Evolutionary conservation across 1,140 invertebrate genomes (phyloP), one percentile per base, ranked within the genome.

Genomic region (Trachymyrmex septentrionalis): DNA sequence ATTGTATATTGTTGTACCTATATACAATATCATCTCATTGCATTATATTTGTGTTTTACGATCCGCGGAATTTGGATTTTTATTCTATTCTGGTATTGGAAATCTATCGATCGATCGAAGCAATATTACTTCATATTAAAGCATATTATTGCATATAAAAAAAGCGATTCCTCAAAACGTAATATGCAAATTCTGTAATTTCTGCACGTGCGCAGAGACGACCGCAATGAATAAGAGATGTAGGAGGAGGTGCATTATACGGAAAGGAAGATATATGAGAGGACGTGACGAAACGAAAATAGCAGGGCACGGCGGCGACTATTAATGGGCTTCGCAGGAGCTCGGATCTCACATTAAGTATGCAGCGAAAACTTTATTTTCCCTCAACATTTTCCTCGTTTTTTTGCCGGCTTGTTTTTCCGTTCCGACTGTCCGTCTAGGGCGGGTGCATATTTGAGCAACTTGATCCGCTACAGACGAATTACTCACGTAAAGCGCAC

Each of bases 271-370:
- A 48, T 21, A 5, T 7, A 30, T 10, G 73, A 21, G 21, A 12
- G 24, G 10, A 50, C 82, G 38, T 77, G 66, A 12, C 16, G 12
- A 61, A 61, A 9, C 12, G 30, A 38, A 21, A n/a, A 69, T 24
- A 66, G 24, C 19, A 78, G 24, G 57, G 55, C 12, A 24, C 64
- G 27, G n/a, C 44, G 19, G 61, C 3, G 75, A 88, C 6, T 86
- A 82, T 86, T 89, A 89, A 89, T 50, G 21, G 57, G 44, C 30
- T 19, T 27, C 24, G 34, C 44, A 80, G 38, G 7, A 44, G 4
- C 16, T 6, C 16, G 53, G n/a, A 21, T 72, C n/a, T 63, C 21
- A 71, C 30, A 64, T 86, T 44, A 66, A 86, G 5, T 86, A 86
- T 88, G 85, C 69, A 82, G 21, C 6, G 30, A 16, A 24, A 57